phyloP scores from a whole-genome alignment of 2,888 invertebrate genomes.

The Tetanocera ferruginea region DNA sequence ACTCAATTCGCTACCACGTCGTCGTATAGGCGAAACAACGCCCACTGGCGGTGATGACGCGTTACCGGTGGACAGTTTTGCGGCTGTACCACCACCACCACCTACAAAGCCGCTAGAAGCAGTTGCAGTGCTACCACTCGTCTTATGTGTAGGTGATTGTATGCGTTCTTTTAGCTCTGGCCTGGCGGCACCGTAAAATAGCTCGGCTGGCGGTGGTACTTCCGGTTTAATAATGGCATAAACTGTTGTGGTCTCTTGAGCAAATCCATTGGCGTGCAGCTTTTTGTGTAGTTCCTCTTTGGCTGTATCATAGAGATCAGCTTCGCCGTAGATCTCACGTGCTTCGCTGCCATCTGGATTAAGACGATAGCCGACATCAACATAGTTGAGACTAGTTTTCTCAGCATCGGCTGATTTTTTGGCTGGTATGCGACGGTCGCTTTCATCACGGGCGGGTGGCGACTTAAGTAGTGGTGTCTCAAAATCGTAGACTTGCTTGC shows the following conservation, averaged over 20 bases:
- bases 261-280: conserved; percentile 66
- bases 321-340: conserved; percentile 67
- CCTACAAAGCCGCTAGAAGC: conserved; percentile 12
- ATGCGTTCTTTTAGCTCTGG: conserved; percentile 43
- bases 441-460: conserved; percentile 37
- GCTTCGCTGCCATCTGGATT: conserved; percentile 70
- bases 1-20: conserved; percentile 55
- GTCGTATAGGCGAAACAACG: conserved; percentile 62
- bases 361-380: conserved; percentile 69
- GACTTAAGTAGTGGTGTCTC: conserved; percentile 45
- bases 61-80: conserved; percentile 45
- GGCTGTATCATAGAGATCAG: conserved; percentile 68
- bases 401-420: conserved; percentile 50
- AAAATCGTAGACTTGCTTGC: conserved; percentile 64
- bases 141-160: conserved; percentile 53
- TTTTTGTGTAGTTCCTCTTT: conserved; percentile 65
- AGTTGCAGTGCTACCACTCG: neutral
- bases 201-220: conserved; percentile 55
- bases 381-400: conserved; percentile 65
- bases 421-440: conserved; percentile 31
- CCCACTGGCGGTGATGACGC: conserved; percentile 61
- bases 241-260: conserved; percentile 66
- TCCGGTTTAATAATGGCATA: conserved; percentile 70
- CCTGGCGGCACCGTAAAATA: conserved; percentile 54
- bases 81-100: conserved; percentile 47